phyloP scores from a whole-genome alignment of 2,797 vertebrate species.

The Discoglossus pictus region DNA sequence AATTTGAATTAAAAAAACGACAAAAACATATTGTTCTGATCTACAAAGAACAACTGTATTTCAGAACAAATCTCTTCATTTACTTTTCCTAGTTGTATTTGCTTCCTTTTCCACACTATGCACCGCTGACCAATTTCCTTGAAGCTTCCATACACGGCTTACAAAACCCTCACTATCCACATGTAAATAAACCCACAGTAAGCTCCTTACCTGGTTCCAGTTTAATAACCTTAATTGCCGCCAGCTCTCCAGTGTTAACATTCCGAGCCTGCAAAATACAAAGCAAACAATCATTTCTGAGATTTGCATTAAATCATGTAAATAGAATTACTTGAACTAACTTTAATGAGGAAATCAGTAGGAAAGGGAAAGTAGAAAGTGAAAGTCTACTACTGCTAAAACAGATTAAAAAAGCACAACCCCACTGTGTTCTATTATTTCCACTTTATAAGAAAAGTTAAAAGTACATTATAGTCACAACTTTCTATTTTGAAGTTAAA shows the following conservation, averaged over 20 bases:
- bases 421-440: too few species aligned
- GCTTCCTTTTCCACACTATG: neutral
- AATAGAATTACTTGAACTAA: neutral
- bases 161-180: too few species aligned
- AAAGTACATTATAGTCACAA: too few species aligned
- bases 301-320: neutral
- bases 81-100: neutral
- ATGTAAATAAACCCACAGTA: slow-evolving; percentile 26
- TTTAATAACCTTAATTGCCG: slow-evolving; percentile 99
- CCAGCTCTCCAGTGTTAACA: slow-evolving; percentile 96
- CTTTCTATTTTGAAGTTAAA: too few species aligned
- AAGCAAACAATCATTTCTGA: slow-evolving; percentile 10
- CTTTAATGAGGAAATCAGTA: neutral
- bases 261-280: slow-evolving; percentile 84
- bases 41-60: too few species aligned
- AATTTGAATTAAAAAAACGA: too few species aligned
- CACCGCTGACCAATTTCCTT: neutral
- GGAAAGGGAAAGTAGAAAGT: too few species aligned
- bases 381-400: too few species aligned
- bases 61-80: too few species aligned
- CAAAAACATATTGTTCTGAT: too few species aligned
- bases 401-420: too few species aligned
- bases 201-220: slow-evolving; percentile 90
- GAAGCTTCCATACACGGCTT: neutral
- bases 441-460: too few species aligned